Evolutionary conservation across 2,797 vertebrate species (phyloP), one percentile per base, ranked within the genome.

Genomic region (Sebastes steindachneri): DNA sequence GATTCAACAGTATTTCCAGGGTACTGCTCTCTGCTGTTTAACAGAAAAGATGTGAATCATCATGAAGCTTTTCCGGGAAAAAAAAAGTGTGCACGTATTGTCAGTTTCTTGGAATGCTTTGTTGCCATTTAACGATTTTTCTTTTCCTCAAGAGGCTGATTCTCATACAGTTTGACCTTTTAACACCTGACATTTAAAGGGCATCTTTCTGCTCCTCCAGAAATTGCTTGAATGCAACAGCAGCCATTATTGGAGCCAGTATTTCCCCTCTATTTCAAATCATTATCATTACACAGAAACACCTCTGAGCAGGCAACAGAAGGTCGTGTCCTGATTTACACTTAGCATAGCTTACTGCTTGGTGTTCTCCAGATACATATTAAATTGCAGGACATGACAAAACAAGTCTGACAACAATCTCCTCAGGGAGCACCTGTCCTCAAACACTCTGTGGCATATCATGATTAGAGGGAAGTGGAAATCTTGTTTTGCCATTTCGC

Each of bases 331-430:
- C 51, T 72, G 54, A 60, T 85, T 78, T 62, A 25, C 41, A 66
- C 45, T 60, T 48, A 25, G 35, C 33, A 7, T 15, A 55, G 15
- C 53, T 35, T 7, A 65, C 41, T 71, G 33, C 59, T 75, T n/a
- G 14, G 68, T 80, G 69, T 79, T 86, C 84, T 82, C 67, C 28
- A 72, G 37, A 21, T 19, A 15, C 29, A 77, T 25, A 26, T 73
- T 72, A 80, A 53, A 87, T 66, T 64, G 69, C 79, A 76, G 67
- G 64, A 88, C 89, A 80, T 85, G 87, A 90, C 73, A 84, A 88
- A 88, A 86, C 89, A 88, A 73, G 81, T 55, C 83, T 74, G 70
- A 82, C 63, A 83, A 79, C 77, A 62, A 29, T 29, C 59, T 73
- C 80, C 85, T 80, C 29, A 7, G 74, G 76, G 82, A 85, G 59